Conservation (phyloP, 2,113 vertebrate genomes). For the Microtus richardsoni region DNA sequence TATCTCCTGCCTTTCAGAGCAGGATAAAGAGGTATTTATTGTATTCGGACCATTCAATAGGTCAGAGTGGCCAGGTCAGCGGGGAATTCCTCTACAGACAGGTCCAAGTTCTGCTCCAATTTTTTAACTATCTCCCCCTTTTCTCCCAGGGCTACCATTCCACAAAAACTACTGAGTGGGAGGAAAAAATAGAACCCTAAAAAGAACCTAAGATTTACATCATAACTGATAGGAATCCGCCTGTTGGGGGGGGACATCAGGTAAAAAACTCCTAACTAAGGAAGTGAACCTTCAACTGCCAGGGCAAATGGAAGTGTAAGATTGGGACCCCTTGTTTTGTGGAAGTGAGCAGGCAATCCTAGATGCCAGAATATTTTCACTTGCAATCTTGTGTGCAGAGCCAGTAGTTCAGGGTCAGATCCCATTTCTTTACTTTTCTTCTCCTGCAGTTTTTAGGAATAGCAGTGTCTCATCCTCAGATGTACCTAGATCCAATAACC, state of each 20-base stretch:
- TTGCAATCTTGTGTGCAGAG: background rate
- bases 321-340: constrained; percentile 46
- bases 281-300: constrained; percentile 55
- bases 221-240: background rate
- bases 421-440: background rate
- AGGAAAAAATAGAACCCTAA: constrained; percentile 58
- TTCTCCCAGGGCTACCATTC: constrained; percentile 63
- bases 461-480: background rate
- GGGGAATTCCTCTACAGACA: constrained; percentile 89
- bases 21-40: constrained; percentile 95
- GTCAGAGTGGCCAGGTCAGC: constrained; percentile 89
- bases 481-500: background rate
- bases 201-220: constrained; percentile 18
- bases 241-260: background rate
- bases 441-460: background rate
- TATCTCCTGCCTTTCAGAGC: constrained; percentile 92
- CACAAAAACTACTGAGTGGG: constrained; percentile 61
- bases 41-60: constrained; percentile 96
- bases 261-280: constrained; percentile 51
- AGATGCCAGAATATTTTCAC: background rate
- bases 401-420: background rate
- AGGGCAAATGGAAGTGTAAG: background rate
- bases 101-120: constrained; percentile 86
- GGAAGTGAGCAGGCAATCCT: background rate
- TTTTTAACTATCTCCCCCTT: constrained; percentile 50